These are phyloP conservation scores for Otocyon megalotis DNA, from an alignment of 2,113 vertebrate genomes.

Conservation along the genomic window DNA sequence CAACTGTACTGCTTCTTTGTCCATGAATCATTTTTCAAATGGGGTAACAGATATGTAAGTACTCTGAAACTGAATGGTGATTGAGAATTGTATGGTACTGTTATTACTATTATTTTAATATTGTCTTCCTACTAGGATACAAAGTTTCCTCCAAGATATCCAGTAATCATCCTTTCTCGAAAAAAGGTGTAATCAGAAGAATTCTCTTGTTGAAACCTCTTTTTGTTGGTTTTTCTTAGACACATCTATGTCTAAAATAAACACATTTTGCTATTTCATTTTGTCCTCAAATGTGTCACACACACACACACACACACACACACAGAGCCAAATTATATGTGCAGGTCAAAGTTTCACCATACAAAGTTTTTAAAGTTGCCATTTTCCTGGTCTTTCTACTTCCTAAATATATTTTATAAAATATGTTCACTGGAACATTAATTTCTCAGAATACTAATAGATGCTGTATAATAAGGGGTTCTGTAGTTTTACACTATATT, in stretches of 20 bases:
- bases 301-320: not conserved
- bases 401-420: conserved; percentile 44
- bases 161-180: not conserved
- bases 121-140: not conserved
- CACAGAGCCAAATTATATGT: not conserved
- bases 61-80: not conserved
- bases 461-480: not conserved
- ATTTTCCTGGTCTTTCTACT: not conserved
- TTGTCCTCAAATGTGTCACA: not conserved
- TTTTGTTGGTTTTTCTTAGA: not conserved
- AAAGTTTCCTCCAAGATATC: not conserved
- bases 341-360: not conserved
- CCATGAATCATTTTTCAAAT: not conserved
- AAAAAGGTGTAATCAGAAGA: not conserved
- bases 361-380: not conserved
- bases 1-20: not conserved
- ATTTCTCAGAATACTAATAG: not conserved
- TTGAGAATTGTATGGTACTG: not conserved
- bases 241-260: not conserved
- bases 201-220: not conserved
- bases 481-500: not conserved
- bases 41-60: not conserved
- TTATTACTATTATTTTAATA: not conserved
- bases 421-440: not conserved
- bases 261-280: not conserved